A percentile compares a stretch with the other conserved stretches of the same genome.
Evolutionary conservation across 2,888 invertebrate genomes (phyloP).

Genomic region (Heliconius aoede): DNA sequence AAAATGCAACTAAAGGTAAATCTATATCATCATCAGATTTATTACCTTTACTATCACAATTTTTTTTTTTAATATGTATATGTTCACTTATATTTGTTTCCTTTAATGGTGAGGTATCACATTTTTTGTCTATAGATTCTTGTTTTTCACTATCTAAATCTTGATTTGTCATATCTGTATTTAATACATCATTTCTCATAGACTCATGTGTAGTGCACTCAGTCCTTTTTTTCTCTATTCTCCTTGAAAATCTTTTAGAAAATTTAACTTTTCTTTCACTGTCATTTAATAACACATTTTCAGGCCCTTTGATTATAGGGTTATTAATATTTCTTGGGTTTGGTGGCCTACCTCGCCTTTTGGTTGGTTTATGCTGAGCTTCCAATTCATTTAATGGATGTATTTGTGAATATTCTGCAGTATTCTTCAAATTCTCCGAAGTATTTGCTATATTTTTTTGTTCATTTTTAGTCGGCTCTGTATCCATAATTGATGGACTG

Average conservation of each 20-base stretch:
- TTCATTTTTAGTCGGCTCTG: constrained; percentile 26
- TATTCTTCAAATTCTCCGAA: background rate
- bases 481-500: background rate
- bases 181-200: background rate
- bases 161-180: background rate
- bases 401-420: background rate
- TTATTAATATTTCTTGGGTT: background rate
- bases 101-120: background rate
- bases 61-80: background rate
- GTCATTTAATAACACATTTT: background rate
- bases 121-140: background rate
- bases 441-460: background rate
- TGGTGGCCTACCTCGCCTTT: constrained; percentile 30
- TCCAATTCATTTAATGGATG: background rate
- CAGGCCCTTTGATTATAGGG: background rate
- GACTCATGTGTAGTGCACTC: background rate
- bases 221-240: background rate
- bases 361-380: constrained; percentile 2
- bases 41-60: background rate
- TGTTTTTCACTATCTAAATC: background rate
- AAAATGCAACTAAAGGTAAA: constrained; percentile 44
- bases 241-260: background rate
- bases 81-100: constrained; percentile 6
- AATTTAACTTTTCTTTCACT: background rate
- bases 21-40: constrained; percentile 42